Evolutionary conservation across 2,113 vertebrate species (phyloP).

Genomic region (Clarias batrachus): DNA sequence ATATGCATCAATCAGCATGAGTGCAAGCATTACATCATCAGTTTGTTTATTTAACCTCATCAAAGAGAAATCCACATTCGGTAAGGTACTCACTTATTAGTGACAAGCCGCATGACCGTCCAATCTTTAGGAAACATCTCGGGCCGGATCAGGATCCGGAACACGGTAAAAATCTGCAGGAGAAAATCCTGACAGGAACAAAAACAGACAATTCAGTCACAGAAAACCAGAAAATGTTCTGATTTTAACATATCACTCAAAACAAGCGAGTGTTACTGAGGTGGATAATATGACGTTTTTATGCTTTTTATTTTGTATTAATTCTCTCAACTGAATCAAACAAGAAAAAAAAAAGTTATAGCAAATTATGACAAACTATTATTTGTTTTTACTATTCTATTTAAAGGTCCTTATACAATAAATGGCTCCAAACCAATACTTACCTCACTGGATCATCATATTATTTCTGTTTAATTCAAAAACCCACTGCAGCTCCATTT

Average conservation of each 20-base stretch:
- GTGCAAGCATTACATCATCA: not conserved
- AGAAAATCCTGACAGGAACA: slow-evolving; percentile 86
- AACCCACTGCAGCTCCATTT: not conserved
- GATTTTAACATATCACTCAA: not conserved
- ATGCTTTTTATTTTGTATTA: not conserved
- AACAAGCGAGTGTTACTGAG: not conserved
- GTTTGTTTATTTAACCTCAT: not conserved
- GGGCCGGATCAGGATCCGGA: slow-evolving; percentile 92
- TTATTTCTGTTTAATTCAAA: not conserved
- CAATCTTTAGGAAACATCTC: slow-evolving; percentile 99
- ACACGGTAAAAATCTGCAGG: slow-evolving; percentile 96
- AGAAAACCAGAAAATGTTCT: not conserved
- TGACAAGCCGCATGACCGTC: slow-evolving; percentile 98
- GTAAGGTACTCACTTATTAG: slow-evolving; percentile 89
- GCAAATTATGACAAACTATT: not conserved
- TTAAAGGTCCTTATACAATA: not conserved
- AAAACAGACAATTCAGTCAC: not conserved
- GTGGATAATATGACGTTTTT: not conserved
- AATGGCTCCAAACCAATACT: not conserved
- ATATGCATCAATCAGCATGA: not conserved
- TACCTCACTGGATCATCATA: not conserved
- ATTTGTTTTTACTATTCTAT: not conserved
- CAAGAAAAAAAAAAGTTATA: not conserved
- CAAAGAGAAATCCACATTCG: not conserved
- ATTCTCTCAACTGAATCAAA: not conserved